Conservation (phyloP, 2,797 vertebrate species). For the Sebastes umbrosus region DNA sequence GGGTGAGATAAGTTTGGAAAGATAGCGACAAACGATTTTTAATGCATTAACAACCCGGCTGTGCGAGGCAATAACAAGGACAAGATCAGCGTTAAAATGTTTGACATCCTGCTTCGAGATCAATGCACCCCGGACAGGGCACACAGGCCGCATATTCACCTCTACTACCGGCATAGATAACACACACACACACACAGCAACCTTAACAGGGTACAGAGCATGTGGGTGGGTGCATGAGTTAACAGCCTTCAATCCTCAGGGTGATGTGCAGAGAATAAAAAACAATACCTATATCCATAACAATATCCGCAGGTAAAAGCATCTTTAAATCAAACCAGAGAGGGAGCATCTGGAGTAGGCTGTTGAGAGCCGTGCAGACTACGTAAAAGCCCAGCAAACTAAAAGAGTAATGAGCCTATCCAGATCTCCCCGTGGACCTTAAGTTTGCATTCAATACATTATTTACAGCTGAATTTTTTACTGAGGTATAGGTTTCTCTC, state of each 20-base stretch:
- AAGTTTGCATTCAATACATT: slow-evolving; percentile 85
- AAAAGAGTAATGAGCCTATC: slow-evolving; percentile 80
- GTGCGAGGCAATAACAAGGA: slow-evolving; percentile 85
- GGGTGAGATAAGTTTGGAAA: slow-evolving; percentile 86
- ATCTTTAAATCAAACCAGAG: slow-evolving; percentile 78
- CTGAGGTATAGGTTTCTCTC: slow-evolving; percentile 79
- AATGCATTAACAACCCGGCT: slow-evolving; percentile 90
- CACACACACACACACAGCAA: slow-evolving; percentile 37
- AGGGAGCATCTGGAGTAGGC: slow-evolving; percentile 69
- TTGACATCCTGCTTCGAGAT: slow-evolving; percentile 87
- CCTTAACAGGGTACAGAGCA: slow-evolving; percentile 56
- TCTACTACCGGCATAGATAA: slow-evolving; percentile 70
- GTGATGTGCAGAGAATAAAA: slow-evolving; percentile 67
- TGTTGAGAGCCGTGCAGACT: slow-evolving; percentile 64
- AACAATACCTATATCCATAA: slow-evolving; percentile 79
- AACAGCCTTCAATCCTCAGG: slow-evolving; percentile 71
- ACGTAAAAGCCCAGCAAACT: slow-evolving; percentile 73
- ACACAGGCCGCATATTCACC: slow-evolving; percentile 62
- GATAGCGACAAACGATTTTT: slow-evolving; percentile 91
- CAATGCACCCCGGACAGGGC: slow-evolving; percentile 80
- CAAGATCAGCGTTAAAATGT: slow-evolving; percentile 84
- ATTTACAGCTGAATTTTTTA: slow-evolving; percentile 82
- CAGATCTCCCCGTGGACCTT: slow-evolving; percentile 76
- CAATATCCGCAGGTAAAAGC: slow-evolving; percentile 81
- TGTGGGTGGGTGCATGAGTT: slow-evolving; percentile 68